phyloP scores from a whole-genome alignment of 1,140 invertebrate species.

The Venustaconcha ellipsiformis region DNA sequence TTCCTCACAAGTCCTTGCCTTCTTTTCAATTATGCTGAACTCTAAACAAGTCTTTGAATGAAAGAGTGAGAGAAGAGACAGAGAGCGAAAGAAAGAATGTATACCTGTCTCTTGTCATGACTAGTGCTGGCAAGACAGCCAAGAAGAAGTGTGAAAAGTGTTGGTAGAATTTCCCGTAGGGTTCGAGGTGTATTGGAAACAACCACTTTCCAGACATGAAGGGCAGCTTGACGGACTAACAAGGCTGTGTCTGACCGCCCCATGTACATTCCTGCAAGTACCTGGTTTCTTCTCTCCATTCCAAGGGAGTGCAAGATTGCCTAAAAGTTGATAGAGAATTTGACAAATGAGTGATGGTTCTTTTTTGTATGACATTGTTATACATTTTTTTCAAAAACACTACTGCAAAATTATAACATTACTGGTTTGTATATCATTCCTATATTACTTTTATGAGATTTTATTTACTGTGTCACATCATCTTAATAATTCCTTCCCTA shows the following conservation, averaged over 20 bases:
- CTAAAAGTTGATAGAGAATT: conserved; percentile 55
- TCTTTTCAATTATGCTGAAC: too few relatives aligned
- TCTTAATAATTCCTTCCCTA: too few relatives aligned
- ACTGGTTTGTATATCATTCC: too few relatives aligned
- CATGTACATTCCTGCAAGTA: conserved; percentile 97
- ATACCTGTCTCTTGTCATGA: conserved; percentile 91
- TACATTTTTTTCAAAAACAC: too few relatives aligned
- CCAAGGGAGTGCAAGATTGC: conserved; percentile 92
- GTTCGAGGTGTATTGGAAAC: conserved; percentile 97
- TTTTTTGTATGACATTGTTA: too few relatives aligned
- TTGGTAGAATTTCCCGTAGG: conserved; percentile 95
- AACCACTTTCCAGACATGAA: conserved; percentile 98
- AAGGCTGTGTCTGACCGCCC: conserved; percentile 95
- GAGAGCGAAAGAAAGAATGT: neutral
- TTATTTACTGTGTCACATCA: too few relatives aligned
- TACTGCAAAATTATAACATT: too few relatives aligned
- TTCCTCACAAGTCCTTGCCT: too few relatives aligned
- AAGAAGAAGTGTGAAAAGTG: conserved; percentile 90
- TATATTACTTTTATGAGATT: too few relatives aligned
- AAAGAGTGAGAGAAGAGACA: too few relatives aligned
- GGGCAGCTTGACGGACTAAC: conserved; percentile 95
- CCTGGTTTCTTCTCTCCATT: conserved; percentile 88
- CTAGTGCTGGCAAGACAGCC: conserved; percentile 95
- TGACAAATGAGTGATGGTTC: too few relatives aligned
- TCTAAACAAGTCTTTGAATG: too few relatives aligned